A percentile compares a stretch with the other conserved stretches of the same genome.
Evolutionary conservation across 2,113 vertebrate species (phyloP).

Genomic region (Bostrychus sinensis): DNA sequence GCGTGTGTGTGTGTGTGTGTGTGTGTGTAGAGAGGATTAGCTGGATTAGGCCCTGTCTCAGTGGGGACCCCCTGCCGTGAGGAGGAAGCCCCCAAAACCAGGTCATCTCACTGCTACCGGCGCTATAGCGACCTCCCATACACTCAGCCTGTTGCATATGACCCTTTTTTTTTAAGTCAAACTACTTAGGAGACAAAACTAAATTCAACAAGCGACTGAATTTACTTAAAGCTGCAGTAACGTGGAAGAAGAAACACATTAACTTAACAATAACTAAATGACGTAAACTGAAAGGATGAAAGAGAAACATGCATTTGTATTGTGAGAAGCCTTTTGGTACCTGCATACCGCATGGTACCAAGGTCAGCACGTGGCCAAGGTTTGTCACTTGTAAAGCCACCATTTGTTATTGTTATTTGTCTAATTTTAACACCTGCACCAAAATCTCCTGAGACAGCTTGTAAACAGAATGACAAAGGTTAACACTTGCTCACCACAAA

Average conservation of each 20-base stretch:
- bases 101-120: constrained; percentile 65
- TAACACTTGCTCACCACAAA: constrained; percentile 1
- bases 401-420: constrained; percentile 3
- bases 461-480: not conserved
- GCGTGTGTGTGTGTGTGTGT: constrained; percentile 46
- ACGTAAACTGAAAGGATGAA: no score
- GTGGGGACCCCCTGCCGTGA: constrained; percentile 73
- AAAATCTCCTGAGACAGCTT: not conserved
- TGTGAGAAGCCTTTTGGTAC: not conserved
- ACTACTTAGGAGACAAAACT: no score
- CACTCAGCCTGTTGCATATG: constrained; percentile 20
- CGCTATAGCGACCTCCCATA: constrained; percentile 57
- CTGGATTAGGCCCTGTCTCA: constrained; percentile 78
- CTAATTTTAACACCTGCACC: not conserved
- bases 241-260: no score
- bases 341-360: not conserved
- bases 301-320: no score
- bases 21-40: constrained; percentile 76
- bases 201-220: no score
- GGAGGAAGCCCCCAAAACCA: constrained; percentile 70
- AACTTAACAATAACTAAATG: no score
- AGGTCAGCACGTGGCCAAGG: not conserved
- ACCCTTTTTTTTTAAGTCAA: no score
- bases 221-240: no score
- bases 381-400: not conserved